Evolutionary conservation across 2,797 vertebrate genomes (phyloP).

Genomic region (Diplodus sargus): DNA sequence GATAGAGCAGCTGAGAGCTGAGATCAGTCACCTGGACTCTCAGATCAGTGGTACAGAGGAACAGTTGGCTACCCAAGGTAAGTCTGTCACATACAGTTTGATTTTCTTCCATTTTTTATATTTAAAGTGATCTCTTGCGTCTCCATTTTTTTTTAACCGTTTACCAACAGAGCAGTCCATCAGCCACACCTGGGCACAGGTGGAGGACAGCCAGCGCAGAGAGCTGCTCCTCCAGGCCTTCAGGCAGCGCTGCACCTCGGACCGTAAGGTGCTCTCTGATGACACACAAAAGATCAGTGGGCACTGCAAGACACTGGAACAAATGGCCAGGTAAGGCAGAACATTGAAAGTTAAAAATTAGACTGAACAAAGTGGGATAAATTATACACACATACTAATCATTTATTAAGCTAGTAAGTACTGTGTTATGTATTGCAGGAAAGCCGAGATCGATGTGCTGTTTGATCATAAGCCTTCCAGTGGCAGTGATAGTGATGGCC

Average conservation of each 20-base stretch:
- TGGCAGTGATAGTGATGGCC: conserved; percentile 43
- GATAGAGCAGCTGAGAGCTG: conserved; percentile 80
- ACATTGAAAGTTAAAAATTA: not conserved
- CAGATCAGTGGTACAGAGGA: conserved; percentile 83
- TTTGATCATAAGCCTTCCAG: conserved; percentile 68
- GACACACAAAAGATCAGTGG: conserved; percentile 66
- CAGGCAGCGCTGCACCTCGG: conserved; percentile 66
- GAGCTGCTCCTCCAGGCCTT: conserved; percentile 81
- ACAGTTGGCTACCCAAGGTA: conserved; percentile 82
- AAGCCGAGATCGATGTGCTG: conserved; percentile 80
- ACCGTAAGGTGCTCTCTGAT: conserved; percentile 61
- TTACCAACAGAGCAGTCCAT: conserved; percentile 75
- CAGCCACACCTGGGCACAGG: conserved; percentile 65
- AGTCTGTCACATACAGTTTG: conserved; percentile 12
- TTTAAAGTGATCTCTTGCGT: not conserved
- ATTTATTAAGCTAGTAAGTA: not conserved
- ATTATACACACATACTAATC: not conserved
- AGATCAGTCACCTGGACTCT: conserved; percentile 83
- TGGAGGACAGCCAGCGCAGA: conserved; percentile 75
- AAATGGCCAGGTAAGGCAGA: conserved; percentile 75
- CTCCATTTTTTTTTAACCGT: not conserved
- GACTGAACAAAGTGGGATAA: not conserved
- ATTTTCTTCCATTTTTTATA: not conserved
- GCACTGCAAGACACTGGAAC: conserved; percentile 73
- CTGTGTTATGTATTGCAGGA: conserved; percentile 70